Conservation (phyloP, 1,140 invertebrate genomes). For the Leptopilina clavipes region DNA sequence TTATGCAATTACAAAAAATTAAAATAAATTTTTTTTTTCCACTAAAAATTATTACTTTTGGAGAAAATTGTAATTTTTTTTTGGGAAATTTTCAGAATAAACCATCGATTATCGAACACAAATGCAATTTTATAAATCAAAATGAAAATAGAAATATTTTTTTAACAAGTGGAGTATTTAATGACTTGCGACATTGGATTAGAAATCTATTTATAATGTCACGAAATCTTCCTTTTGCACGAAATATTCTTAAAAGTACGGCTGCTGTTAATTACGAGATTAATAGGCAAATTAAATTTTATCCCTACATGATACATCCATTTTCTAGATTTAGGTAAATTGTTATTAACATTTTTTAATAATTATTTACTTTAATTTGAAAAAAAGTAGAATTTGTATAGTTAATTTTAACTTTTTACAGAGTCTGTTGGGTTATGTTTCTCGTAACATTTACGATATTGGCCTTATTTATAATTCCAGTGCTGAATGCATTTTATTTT, state of each 20-base stretch:
- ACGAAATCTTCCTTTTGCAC: constrained; percentile 39
- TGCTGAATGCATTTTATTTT: neutral
- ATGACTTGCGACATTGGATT: neutral
- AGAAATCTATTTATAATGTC: neutral
- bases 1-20: too few relatives aligned
- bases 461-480: neutral
- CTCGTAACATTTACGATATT: neutral
- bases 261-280: constrained; percentile 60
- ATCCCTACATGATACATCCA: constrained; percentile 63
- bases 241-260: constrained; percentile 58
- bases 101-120: constrained; percentile 49
- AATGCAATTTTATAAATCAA: constrained; percentile 48
- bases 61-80: neutral
- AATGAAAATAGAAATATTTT: constrained; percentile 44
- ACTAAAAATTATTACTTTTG: too few relatives aligned
- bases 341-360: neutral
- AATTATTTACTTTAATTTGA: neutral
- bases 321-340: constrained; percentile 60
- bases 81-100: neutral
- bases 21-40: too few relatives aligned
- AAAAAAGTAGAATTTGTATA: neutral
- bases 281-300: constrained; percentile 52
- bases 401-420: neutral
- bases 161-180: constrained; percentile 38
- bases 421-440: neutral